Conservation (phyloP, 1,140 invertebrate genomes). For the Nasonia longicornis region DNA sequence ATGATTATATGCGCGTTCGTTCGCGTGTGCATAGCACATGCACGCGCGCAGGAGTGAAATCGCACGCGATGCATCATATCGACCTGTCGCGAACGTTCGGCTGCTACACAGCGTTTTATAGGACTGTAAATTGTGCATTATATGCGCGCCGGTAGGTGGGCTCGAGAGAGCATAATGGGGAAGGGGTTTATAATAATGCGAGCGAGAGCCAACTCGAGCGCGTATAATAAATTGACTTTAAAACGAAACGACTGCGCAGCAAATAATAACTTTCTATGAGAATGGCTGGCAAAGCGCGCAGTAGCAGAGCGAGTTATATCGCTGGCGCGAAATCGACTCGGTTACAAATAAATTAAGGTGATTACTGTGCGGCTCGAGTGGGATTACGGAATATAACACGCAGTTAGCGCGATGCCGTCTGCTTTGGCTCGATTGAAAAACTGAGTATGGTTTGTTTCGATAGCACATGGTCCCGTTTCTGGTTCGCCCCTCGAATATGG, state of each 20-base stretch:
- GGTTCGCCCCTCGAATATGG: background rate
- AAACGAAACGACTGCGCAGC: constrained; percentile 15
- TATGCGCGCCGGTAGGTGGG: too few relatives aligned
- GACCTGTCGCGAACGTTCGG: background rate
- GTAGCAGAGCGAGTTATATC: constrained; percentile 1
- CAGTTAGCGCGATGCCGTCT: background rate
- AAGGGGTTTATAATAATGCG: background rate
- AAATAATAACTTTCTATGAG: constrained; percentile 14
- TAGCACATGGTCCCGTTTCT: background rate
- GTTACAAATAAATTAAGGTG: constrained; percentile 22
- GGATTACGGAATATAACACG: background rate
- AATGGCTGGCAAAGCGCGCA: background rate
- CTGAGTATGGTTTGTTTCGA: background rate
- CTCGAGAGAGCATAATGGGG: too few relatives aligned
- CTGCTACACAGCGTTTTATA: constrained; percentile 23
- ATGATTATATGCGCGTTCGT: background rate
- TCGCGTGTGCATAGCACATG: background rate
- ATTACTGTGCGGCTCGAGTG: background rate
- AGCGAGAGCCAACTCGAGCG: constrained; percentile 1
- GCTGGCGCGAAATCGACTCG: background rate
- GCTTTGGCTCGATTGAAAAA: background rate
- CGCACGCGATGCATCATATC: too few relatives aligned
- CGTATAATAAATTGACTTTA: constrained; percentile 7
- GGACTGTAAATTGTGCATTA: constrained; percentile 22
- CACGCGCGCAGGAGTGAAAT: background rate